Evolutionary conservation across 1,140 invertebrate genomes (phyloP).

Genomic region (Mizuhopecten yessoensis): DNA sequence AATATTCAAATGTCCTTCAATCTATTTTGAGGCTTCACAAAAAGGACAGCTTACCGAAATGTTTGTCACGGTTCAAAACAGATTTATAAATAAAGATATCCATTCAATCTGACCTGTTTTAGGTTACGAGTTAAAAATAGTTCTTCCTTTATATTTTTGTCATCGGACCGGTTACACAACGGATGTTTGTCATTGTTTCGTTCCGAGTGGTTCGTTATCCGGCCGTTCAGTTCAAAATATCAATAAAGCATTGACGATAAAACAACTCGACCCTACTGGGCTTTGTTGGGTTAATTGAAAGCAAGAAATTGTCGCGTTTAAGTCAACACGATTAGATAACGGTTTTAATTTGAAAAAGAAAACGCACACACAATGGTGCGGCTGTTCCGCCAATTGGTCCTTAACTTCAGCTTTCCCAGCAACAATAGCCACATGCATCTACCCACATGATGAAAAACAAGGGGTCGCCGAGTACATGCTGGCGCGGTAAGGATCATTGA

Average conservation of each 20-base stretch:
- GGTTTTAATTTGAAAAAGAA: too few species aligned
- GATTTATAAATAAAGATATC: background rate
- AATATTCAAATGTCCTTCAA: background rate
- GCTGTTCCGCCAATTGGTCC: too few species aligned
- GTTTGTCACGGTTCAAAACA: background rate
- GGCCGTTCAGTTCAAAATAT: background rate
- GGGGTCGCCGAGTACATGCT: background rate
- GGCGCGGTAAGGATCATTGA: background rate
- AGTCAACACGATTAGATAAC: too few species aligned
- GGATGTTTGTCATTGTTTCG: slow-evolving; percentile 15
- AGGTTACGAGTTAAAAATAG: background rate
- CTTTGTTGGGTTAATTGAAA: too few species aligned
- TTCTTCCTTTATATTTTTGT: background rate
- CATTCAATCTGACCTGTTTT: background rate
- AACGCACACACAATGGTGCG: too few species aligned
- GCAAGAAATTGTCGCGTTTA: too few species aligned
- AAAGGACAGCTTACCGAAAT: background rate
- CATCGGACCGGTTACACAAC: background rate
- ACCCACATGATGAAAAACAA: background rate
- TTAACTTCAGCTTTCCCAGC: too few species aligned
- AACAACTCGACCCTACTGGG: too few species aligned
- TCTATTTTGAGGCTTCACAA: background rate
- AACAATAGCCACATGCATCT: background rate
- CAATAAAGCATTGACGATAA: background rate
- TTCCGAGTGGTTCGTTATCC: background rate